Percentiles rank a stretch among this genome's conserved stretches.
Evolutionary conservation across 1,140 invertebrate genomes (phyloP).

Genomic region (Ditylenchus dipsaci): DNA sequence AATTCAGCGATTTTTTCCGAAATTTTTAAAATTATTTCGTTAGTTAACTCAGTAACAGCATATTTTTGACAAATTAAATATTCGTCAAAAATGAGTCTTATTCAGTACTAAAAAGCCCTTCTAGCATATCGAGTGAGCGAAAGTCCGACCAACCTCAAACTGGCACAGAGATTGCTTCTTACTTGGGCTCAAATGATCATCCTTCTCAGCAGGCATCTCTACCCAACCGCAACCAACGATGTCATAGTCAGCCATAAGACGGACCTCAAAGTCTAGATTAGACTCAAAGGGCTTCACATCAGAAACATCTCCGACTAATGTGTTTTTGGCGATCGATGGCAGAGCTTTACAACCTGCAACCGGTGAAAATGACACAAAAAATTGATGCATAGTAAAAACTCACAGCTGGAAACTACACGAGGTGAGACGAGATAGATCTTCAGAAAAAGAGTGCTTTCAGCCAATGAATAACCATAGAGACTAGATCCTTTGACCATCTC

Average conservation of each 20-base stretch:
- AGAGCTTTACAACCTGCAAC: constrained; percentile 20
- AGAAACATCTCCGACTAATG: neutral
- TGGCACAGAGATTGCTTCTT: constrained; percentile 72
- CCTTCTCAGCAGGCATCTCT: constrained; percentile 76
- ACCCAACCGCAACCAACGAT: constrained; percentile 97
- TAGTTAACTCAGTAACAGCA: too few species aligned
- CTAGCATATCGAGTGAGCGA: too few species aligned
- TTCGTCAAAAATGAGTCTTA: too few species aligned
- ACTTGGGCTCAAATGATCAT: constrained; percentile 65
- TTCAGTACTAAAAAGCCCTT: neutral
- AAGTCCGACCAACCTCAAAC: constrained; percentile 67
- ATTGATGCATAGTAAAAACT: constrained; percentile 6
- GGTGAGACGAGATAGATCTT: constrained; percentile 37
- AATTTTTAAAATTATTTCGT: too few species aligned
- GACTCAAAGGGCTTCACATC: constrained; percentile 75
- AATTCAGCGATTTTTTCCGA: too few species aligned
- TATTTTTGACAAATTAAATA: too few species aligned
- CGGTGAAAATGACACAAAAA: neutral
- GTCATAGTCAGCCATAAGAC: constrained; percentile 91
- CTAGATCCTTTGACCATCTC: constrained; percentile 45
- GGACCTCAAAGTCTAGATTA: constrained; percentile 95
- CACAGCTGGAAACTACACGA: constrained; percentile 26
- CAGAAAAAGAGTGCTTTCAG: constrained; percentile 16
- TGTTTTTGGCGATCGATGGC: constrained; percentile 17
- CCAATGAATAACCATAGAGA: constrained; percentile 39